phyloP scores from a whole-genome alignment of 2,113 vertebrate species.

The Trematocara stigmaticum region DNA sequence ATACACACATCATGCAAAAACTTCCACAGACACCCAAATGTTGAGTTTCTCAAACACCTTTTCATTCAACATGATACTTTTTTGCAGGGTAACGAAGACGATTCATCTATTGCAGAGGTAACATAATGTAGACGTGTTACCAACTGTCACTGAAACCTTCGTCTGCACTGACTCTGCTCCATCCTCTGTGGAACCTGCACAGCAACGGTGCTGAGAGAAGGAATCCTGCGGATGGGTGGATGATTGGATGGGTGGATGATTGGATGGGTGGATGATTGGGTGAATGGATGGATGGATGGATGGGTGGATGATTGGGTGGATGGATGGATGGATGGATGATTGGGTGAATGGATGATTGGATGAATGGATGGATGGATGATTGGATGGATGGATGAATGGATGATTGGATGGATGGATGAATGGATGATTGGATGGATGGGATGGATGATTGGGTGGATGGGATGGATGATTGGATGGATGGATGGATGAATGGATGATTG shows the following conservation, averaged over 20 bases:
- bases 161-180: neutral
- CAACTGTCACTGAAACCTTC: conserved; percentile 33
- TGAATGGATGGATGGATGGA: no score
- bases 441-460: no score
- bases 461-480: no score
- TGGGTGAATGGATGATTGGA: no score
- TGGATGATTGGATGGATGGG: no score
- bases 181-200: neutral
- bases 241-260: neutral
- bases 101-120: fast-evolving
- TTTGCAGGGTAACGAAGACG: neutral
- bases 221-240: neutral
- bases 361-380: fast-evolving
- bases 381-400: no score
- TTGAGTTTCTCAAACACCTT: neutral
- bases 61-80: neutral
- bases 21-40: neutral
- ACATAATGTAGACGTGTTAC: neutral
- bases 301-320: no score
- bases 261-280: fast-evolving
- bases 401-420: no score
- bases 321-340: no score
- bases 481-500: no score
- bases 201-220: neutral
- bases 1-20: neutral